Conservation (phyloP, 1,140 invertebrate species). For the Colletes latitarsis region DNA sequence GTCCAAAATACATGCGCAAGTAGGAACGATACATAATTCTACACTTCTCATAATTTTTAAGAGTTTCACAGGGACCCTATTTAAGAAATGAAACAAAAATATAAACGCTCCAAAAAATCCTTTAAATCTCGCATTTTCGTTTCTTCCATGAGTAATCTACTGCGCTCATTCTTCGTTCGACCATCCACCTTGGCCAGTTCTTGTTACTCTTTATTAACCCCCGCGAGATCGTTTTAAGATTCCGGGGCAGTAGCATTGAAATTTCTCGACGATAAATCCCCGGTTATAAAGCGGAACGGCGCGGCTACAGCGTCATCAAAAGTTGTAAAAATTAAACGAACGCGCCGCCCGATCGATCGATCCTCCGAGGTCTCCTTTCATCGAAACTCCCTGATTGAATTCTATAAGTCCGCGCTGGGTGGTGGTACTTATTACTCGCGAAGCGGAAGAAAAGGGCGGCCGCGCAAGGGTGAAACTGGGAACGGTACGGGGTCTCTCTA, state of each 20-base stretch:
- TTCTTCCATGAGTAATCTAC: neutral
- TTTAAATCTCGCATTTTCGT: too few species aligned
- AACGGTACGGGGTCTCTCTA: too few species aligned
- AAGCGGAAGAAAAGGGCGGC: constrained; percentile 6
- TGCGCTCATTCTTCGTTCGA: neutral
- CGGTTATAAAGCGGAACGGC: constrained; percentile 27
- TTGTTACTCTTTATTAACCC: constrained; percentile 1
- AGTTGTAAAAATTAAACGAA: constrained; percentile 58
- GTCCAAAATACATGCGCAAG: too few species aligned
- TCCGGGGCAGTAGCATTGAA: constrained; percentile 26
- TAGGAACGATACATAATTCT: too few species aligned
- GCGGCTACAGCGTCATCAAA: neutral
- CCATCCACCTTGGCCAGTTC: neutral
- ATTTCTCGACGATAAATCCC: constrained; percentile 46
- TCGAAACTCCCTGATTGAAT: constrained; percentile 58
- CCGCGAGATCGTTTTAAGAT: constrained; percentile 20
- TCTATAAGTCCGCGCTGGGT: constrained; percentile 26
- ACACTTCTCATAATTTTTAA: too few species aligned
- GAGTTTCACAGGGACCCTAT: too few species aligned
- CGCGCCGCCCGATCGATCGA: constrained; percentile 17
- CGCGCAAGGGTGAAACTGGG: neutral
- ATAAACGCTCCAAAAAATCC: too few species aligned
- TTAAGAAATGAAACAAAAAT: too few species aligned
- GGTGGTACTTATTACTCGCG: constrained; percentile 36
- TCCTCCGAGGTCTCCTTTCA: neutral